Evolutionary conservation across 1,140 invertebrate genomes (phyloP).

Genomic region (Heliconius melpomene): DNA sequence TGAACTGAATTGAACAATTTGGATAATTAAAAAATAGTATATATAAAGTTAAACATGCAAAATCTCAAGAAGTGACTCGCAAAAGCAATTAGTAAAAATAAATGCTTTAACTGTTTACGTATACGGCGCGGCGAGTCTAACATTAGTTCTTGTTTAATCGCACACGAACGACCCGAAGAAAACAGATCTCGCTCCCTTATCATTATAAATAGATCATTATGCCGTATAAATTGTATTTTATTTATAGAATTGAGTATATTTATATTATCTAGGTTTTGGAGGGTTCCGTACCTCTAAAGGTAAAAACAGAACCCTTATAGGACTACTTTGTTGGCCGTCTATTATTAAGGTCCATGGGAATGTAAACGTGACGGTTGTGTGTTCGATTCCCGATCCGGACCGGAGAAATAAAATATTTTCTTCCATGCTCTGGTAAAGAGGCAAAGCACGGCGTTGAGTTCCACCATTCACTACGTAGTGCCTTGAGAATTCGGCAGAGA

Average conservation of each 20-base stretch:
- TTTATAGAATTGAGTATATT: too few relatives aligned
- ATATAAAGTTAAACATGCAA: not conserved
- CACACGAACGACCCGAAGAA: not conserved
- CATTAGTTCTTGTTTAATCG: slow-evolving; percentile 10
- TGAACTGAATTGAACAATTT: not conserved
- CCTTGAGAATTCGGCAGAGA: not conserved
- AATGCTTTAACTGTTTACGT: slow-evolving; percentile 1
- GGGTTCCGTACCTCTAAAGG: too few relatives aligned
- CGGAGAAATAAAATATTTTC: not conserved
- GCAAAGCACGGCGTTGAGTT: not conserved
- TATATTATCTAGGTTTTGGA: too few relatives aligned
- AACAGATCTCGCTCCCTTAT: not conserved
- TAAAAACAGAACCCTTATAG: too few relatives aligned
- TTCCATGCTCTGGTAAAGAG: not conserved
- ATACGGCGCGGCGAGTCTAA: not conserved
- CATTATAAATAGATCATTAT: not conserved
- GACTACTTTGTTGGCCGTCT: too few relatives aligned
- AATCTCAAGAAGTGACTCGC: not conserved
- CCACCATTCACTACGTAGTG: not conserved
- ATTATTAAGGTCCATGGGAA: too few relatives aligned
- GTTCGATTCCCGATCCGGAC: not conserved
- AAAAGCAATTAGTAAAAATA: not conserved
- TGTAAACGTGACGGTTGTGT: not conserved
- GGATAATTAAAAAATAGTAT: not conserved
- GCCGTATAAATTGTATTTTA: too few relatives aligned